Evolutionary conservation across 2,113 vertebrate species (phyloP).

Genomic region (Chinchilla lanigera): DNA sequence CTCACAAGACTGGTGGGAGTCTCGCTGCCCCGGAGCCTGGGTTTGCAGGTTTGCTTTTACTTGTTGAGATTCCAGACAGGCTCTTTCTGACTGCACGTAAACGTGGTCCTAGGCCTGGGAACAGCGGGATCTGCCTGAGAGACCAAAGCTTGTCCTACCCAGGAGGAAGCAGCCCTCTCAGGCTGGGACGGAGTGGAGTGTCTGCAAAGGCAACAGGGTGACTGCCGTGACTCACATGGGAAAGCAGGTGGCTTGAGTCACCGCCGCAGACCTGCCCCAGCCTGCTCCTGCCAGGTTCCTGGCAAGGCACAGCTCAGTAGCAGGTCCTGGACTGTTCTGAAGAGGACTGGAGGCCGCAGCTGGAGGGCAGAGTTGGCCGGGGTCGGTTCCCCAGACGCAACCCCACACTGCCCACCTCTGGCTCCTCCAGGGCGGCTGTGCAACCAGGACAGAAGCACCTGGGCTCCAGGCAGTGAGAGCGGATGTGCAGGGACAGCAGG

Average conservation of each 20-base stretch:
- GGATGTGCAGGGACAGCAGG: not conserved
- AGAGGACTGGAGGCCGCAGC: not conserved
- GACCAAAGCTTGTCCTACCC: not conserved
- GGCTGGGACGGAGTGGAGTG: not conserved
- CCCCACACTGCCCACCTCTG: not conserved
- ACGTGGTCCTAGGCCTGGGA: not conserved
- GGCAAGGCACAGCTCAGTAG: conserved; percentile 32
- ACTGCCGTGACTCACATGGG: conserved; percentile 84
- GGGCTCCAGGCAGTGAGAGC: no score
- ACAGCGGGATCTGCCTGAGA: not conserved
- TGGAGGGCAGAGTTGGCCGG: not conserved
- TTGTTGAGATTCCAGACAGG: not conserved
- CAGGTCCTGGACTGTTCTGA: not conserved
- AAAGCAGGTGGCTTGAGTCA: conserved; percentile 74
- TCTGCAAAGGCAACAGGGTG: conserved; percentile 66
- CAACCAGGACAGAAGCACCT: not conserved
- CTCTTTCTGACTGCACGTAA: not conserved
- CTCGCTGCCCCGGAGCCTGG: not conserved
- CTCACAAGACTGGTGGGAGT: not conserved
- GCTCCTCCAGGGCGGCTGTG: rapidly evolving
- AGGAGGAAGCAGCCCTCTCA: conserved; percentile 59
- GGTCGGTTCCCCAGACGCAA: not conserved
- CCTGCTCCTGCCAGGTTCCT: conserved; percentile 75
- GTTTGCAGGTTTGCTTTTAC: not conserved
- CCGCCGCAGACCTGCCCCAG: conserved; percentile 72